Evolutionary conservation across 2,888 invertebrate species (phyloP).

Genomic region (Epistrophella euchroma): DNA sequence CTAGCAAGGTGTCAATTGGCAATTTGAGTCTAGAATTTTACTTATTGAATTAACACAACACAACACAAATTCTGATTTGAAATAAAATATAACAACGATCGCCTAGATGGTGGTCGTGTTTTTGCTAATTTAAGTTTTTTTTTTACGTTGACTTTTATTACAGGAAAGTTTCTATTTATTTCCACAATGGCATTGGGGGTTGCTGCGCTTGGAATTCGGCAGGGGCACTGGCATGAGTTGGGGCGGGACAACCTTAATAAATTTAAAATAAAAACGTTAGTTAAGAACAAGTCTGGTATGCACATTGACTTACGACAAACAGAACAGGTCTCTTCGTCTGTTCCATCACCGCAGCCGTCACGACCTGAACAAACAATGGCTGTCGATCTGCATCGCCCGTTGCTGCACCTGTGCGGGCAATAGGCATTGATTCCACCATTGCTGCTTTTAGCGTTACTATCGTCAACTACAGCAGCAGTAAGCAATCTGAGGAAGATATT

Average conservation of each 20-base stretch:
- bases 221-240: slow-evolving; percentile 77
- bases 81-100: slow-evolving; percentile 56
- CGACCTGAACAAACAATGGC: slow-evolving; percentile 95
- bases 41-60: slow-evolving; percentile 49
- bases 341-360: slow-evolving; percentile 96
- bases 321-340: slow-evolving; percentile 92
- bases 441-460: slow-evolving; percentile 79
- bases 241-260: slow-evolving; percentile 85
- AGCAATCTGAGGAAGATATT: slow-evolving; percentile 82
- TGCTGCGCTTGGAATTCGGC: slow-evolving; percentile 79
- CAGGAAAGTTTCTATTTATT: slow-evolving; percentile 70
- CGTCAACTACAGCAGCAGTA: slow-evolving; percentile 78
- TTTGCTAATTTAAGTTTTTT: slow-evolving; percentile 18
- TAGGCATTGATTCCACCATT: slow-evolving; percentile 78
- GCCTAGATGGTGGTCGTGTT: slow-evolving; percentile 19
- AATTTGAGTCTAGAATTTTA: slow-evolving; percentile 42
- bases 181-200: slow-evolving; percentile 82
- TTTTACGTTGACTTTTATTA: slow-evolving; percentile 57
- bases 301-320: slow-evolving; percentile 92
- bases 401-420: slow-evolving; percentile 93
- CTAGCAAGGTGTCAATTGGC: slow-evolving; percentile 83
- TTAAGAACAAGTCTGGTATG: slow-evolving; percentile 16
- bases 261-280: slow-evolving; percentile 65
- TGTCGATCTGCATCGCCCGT: slow-evolving; percentile 94
- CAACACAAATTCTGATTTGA: slow-evolving; percentile 52